These are phyloP conservation scores for Drosophila carrolli DNA, from an alignment of 1,140 invertebrate species.

Conservation along the genomic window DNA sequence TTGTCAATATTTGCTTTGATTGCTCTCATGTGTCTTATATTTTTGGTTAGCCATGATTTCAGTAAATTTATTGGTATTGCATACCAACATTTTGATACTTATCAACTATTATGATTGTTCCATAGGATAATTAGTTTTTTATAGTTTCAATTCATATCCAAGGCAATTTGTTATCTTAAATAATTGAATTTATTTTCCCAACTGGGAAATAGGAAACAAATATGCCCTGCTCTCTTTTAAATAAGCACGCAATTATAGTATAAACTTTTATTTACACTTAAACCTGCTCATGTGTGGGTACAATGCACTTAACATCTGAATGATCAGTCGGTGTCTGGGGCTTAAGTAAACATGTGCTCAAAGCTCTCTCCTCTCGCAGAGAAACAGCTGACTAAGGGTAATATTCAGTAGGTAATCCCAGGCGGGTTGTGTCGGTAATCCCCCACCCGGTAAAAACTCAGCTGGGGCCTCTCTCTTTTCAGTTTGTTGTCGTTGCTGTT, in stretches of 20 bases:
- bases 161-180: not conserved
- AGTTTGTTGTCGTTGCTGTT: conserved; percentile 53
- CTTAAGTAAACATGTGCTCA: conserved; percentile 31
- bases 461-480: conserved; percentile 31
- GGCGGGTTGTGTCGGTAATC: not conserved
- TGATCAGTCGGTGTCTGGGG: conserved; percentile 12
- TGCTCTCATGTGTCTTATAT: not conserved
- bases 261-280: conserved; percentile 4
- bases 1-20: not conserved
- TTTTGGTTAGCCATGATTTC: not conserved
- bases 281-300: not conserved
- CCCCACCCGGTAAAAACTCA: conserved; percentile 23
- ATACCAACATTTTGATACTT: not conserved
- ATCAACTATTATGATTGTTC: not conserved
- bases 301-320: conserved; percentile 17
- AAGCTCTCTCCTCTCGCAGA: conserved; percentile 21
- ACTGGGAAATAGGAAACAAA: not conserved
- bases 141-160: not conserved
- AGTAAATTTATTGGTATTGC: conserved; percentile 14
- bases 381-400: conserved; percentile 29
- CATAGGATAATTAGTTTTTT: not conserved
- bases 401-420: not conserved
- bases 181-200: not conserved
- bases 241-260: not conserved
- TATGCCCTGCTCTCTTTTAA: not conserved